phyloP scores from a whole-genome alignment of 2,797 vertebrate genomes.

The Phrynocephalus vlangalii region DNA sequence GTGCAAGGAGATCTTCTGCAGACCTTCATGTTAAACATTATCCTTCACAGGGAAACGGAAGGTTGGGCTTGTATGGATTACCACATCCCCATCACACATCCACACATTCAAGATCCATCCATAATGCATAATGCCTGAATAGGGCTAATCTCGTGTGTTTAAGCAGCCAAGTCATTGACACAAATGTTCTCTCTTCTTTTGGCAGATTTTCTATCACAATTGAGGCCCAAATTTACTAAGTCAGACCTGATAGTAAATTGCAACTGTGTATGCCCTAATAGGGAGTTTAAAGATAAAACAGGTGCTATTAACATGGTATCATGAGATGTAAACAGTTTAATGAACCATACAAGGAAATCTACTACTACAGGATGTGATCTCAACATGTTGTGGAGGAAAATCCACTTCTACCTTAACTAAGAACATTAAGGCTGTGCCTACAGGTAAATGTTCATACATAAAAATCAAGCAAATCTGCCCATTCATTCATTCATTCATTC shows the following conservation, averaged over 20 bases:
- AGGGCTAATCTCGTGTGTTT: background rate
- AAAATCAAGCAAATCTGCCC: background rate
- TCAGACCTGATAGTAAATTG: background rate
- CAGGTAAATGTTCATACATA: background rate
- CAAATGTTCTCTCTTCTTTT: conserved; percentile 3
- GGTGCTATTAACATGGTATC: conserved; percentile 13
- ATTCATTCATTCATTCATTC: no score
- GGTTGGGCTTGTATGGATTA: no score
- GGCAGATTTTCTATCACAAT: conserved; percentile 14
- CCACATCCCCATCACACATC: no score
- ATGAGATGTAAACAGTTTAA: conserved; percentile 15
- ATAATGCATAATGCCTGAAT: no score
- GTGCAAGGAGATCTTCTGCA: no score
- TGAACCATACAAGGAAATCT: conserved; percentile 13
- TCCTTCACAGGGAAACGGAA: no score
- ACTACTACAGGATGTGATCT: background rate
- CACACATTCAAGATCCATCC: no score
- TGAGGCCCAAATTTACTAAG: background rate
- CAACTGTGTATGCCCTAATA: background rate
- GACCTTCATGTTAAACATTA: no score
- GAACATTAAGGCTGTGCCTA: background rate
- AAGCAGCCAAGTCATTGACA: conserved; percentile 3
- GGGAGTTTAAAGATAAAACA: conserved; percentile 1
- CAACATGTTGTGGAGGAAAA: background rate
- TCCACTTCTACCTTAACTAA: background rate